Evolutionary conservation across 1,140 invertebrate genomes (phyloP).

Genomic region (Heliconius congener): DNA sequence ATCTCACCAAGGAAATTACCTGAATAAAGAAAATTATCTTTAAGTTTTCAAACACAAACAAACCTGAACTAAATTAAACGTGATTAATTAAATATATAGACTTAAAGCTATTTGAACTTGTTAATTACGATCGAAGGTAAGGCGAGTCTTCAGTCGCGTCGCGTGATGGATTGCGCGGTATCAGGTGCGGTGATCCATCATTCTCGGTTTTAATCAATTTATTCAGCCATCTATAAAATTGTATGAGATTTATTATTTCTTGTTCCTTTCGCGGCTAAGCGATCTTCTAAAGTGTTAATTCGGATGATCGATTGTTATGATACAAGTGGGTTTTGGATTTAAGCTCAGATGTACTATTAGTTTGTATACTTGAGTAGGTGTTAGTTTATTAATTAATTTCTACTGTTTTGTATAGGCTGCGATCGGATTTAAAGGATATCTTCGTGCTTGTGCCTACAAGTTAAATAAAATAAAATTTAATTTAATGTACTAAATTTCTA

Average conservation of each 20-base stretch:
- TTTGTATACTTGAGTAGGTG: not conserved
- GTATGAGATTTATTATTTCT: slow-evolving; percentile 38
- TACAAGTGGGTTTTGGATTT: not conserved
- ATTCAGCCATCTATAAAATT: slow-evolving; percentile 57
- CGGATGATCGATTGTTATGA: slow-evolving; percentile 28
- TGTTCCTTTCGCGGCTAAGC: slow-evolving; percentile 31
- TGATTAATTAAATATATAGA: not conserved
- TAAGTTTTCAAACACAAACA: not conserved
- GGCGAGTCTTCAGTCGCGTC: slow-evolving; percentile 23
- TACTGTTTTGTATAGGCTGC: not conserved
- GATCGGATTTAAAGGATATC: too few species aligned
- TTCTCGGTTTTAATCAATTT: slow-evolving; percentile 65
- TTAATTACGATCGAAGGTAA: slow-evolving; percentile 29
- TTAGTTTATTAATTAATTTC: not conserved
- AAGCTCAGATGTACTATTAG: not conserved
- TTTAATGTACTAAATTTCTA: too few species aligned
- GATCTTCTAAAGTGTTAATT: slow-evolving; percentile 34
- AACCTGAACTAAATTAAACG: not conserved
- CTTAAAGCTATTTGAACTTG: slow-evolving; percentile 30
- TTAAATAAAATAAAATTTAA: too few species aligned
- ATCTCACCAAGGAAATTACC: not conserved
- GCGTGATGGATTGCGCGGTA: slow-evolving; percentile 54
- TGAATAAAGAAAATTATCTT: not conserved
- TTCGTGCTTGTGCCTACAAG: too few species aligned
- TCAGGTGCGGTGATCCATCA: slow-evolving; percentile 64